A percentile compares a stretch with the other conserved stretches of the same genome.
Conservation (phyloP, 2,797 vertebrate genomes). For the Pogoniulus pusillus region DNA sequence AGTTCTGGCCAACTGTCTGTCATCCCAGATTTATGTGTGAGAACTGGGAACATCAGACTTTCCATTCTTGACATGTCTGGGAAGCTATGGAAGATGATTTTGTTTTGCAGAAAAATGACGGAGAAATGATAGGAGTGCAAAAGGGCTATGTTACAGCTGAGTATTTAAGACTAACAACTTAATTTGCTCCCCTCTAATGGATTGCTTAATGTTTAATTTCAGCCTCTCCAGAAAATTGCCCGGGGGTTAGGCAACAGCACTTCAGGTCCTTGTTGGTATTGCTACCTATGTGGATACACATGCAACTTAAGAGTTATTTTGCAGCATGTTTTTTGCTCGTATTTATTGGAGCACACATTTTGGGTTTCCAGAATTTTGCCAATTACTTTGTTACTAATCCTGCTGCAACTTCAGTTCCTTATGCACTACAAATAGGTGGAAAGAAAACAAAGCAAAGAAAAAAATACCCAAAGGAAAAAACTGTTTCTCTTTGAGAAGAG, state of each 20-base stretch:
- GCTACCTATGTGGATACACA: not conserved
- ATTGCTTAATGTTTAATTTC: not conserved
- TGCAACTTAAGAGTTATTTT: not conserved
- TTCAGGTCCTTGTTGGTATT: not conserved
- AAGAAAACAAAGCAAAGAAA: not conserved
- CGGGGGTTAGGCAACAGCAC: not conserved
- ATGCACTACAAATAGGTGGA: not conserved
- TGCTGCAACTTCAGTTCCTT: not conserved
- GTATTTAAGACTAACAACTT: not conserved
- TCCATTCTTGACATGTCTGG: not conserved
- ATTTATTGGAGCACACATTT: not conserved
- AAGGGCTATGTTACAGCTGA: not conserved
- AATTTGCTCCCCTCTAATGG: not conserved
- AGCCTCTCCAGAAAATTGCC: not conserved
- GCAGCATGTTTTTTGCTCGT: not conserved
- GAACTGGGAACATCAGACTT: not conserved
- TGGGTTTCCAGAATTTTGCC: not conserved
- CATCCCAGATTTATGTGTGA: not conserved
- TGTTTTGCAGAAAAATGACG: not conserved
- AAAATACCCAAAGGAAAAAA: not conserved
- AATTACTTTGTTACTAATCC: not conserved
- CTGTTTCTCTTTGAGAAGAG: not conserved
- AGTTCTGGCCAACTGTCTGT: not conserved
- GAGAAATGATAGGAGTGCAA: not conserved
- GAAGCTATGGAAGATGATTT: not conserved